Evolutionary conservation across 2,113 vertebrate species (phyloP).

Genomic region (Chelonoidis abingdonii): DNA sequence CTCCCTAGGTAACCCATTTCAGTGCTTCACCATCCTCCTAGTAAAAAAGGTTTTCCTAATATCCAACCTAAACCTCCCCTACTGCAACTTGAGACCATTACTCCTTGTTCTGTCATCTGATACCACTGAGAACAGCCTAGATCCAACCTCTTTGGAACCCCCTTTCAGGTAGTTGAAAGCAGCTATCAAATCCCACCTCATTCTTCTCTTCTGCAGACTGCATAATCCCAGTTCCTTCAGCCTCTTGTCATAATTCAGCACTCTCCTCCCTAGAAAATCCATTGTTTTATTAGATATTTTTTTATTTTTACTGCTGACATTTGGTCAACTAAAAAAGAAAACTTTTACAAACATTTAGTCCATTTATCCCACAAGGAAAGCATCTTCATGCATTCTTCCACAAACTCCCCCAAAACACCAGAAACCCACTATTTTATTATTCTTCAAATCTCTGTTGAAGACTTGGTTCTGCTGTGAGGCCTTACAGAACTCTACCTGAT

Average conservation of each 20-base stretch:
- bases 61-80: no score
- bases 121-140: no score
- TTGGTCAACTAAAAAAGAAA: not conserved
- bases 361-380: not conserved
- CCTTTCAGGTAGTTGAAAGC: no score
- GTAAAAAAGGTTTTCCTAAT: no score
- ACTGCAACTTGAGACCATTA: no score
- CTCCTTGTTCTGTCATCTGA: no score
- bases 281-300: not conserved
- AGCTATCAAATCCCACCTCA: no score
- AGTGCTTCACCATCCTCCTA: no score
- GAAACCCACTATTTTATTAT: slow-evolving; percentile 32
- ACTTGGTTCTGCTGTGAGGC: not conserved
- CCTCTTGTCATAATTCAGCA: not conserved
- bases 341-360: not conserved
- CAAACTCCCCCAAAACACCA: slow-evolving; percentile 42
- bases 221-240: no score
- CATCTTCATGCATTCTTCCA: not conserved
- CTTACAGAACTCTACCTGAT: not conserved
- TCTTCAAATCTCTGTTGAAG: slow-evolving; percentile 47
- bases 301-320: not conserved
- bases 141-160: no score
- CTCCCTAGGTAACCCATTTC: no score
- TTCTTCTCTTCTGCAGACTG: no score
- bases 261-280: not conserved